A percentile compares a stretch with the other conserved stretches of the same genome.
Evolutionary conservation across 37 sponge, comb jelly and placozoan species (phyloP).

Genomic region (Tethya wilhelma): DNA sequence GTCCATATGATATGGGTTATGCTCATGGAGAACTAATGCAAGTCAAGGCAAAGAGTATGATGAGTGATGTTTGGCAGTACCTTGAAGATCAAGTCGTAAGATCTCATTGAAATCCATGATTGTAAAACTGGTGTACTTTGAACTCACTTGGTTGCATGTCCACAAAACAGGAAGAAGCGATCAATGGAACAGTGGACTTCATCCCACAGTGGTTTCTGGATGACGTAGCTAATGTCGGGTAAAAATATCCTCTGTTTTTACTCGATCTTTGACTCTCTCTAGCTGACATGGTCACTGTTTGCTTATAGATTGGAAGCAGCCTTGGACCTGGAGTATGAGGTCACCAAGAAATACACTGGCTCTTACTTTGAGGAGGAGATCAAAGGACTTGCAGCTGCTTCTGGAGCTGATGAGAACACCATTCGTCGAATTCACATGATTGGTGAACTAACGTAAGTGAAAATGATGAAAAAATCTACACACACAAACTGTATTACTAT

Average conservation of each 20-base stretch:
- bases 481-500: neutral
- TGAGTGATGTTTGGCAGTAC: conserved; percentile 84
- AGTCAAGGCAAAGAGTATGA: conserved; percentile 45
- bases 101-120: too few species aligned
- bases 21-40: conserved; percentile 82
- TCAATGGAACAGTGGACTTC: conserved; percentile 63
- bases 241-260: neutral
- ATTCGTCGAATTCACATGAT: conserved; percentile 86
- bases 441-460: conserved; percentile 87
- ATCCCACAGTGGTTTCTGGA: conserved; percentile 84
- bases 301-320: conserved; percentile 79
- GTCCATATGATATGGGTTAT: conserved; percentile 89
- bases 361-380: conserved; percentile 81
- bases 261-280: neutral
- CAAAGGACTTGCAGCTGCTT: conserved; percentile 73
- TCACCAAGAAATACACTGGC: conserved; percentile 57
- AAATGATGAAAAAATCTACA: neutral
- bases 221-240: conserved; percentile 85
- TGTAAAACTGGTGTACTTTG: too few species aligned
- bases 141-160: too few species aligned
- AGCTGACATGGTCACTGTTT: too few species aligned
- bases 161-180: conserved; percentile 71
- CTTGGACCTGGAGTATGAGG: conserved; percentile 69
- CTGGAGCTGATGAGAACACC: conserved; percentile 60
- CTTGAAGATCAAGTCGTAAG: conserved; percentile 84